A percentile compares a stretch with the other conserved stretches of the same genome.
These are phyloP conservation scores for Pteromalus puparum DNA, from an alignment of 1,140 invertebrate genomes.

Conservation along the genomic window DNA sequence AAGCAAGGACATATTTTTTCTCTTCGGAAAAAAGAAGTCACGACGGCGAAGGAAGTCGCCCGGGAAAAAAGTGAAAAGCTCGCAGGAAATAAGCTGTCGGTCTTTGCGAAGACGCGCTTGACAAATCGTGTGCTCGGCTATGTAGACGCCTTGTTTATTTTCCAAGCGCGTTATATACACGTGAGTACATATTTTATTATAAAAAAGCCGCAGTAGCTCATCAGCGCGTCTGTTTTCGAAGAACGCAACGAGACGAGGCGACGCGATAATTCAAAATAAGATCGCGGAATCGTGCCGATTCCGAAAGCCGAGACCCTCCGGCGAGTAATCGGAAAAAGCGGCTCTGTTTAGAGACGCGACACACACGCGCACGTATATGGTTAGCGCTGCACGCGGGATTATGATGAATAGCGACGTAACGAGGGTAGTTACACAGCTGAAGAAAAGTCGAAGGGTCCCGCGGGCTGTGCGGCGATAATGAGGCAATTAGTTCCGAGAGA, in stretches of 20 bases:
- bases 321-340: constrained; percentile 22
- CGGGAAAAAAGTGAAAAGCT: constrained; percentile 1
- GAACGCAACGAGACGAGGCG: too few relatives aligned
- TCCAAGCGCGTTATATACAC: neutral
- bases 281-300: neutral
- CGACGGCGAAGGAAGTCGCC: neutral
- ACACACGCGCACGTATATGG: neutral
- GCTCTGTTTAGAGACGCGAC: neutral
- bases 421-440: constrained; percentile 14
- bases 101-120: neutral
- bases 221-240: neutral
- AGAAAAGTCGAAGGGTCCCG: constrained; percentile 29
- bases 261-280: neutral
- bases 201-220: neutral
- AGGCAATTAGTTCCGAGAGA: constrained; percentile 55
- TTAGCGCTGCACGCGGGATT: neutral
- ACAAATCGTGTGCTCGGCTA: neutral
- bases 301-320: neutral
- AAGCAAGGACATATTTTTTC: neutral
- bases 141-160: neutral
- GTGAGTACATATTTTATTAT: neutral
- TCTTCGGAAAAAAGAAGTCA: neutral
- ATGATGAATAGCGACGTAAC: constrained; percentile 38
- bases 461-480: constrained; percentile 49
- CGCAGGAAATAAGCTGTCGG: neutral